Base-by-base conservation (phyloP, 2,113 vertebrate genomes). In the Ctenomys sociabilis region DNA sequence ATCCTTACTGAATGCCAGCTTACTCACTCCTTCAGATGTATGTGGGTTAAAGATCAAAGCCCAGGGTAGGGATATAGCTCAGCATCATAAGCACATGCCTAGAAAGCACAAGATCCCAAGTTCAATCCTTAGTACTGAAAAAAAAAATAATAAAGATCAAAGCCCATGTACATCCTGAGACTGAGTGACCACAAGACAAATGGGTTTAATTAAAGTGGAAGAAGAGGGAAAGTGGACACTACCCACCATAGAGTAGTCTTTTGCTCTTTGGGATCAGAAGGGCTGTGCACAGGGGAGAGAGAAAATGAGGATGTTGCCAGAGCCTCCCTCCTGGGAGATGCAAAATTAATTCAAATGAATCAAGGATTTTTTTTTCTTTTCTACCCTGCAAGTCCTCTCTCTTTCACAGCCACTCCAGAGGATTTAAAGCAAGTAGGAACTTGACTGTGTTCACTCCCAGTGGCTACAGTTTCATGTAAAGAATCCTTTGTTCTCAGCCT, bases 291-390 rank as follows among this genome's bases (percentile, higher is more conserved):
- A 72, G 70, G 64, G 84, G 92, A 49, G 66, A 93, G 75, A 96
- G 96, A 95, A 88, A 93, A 77, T 77, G 82, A 97, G 89, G 91
- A 70, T 80, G 73, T 82, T 92, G 87, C 90, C 88, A 40, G 26
- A 14, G 24, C 64, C 92, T 35, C 82, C 91, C 96, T 45, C 12
- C 84, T 93, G 92, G 82, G 93, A 98, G 93, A 97, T 96, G 85
- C 78, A 92, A 98, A 98, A 97, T 97, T 98, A 98, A 98, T 98
- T 95, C 92, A 70, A 59, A 97, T 78, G 94, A 97, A 95, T 95
- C 93, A 97, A 94, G 95, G 21, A 6, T 0, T 82, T 85, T 70
- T 90, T 77, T 70, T 90, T 77, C 19, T 91, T 81, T 40, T 82
- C 68, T 17, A 54, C 68, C 83, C 86, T 82, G 73, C 40, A 85